Evolutionary conservation across 2,797 vertebrate species (phyloP).

Genomic region (Pipistrellus pygmaeus): DNA sequence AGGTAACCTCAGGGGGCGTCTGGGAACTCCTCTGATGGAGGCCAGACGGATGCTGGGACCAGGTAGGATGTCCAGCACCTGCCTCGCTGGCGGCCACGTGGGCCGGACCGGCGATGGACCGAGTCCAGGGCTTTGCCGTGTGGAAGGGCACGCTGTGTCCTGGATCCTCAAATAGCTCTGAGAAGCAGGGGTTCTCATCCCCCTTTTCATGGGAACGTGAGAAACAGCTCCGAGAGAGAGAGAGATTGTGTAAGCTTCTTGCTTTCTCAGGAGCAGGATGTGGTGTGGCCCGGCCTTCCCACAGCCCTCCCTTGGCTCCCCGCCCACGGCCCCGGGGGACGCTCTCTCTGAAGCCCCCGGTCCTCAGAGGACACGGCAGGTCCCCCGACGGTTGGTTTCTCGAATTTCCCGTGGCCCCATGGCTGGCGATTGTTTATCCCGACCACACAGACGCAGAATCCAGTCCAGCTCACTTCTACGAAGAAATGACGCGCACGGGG

Average conservation of each 20-base stretch:
- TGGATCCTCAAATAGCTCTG: background rate
- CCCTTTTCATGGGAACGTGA: background rate
- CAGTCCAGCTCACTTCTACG: background rate
- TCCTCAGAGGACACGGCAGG: background rate
- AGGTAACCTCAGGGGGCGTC: background rate
- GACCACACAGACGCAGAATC: background rate
- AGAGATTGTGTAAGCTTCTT: background rate
- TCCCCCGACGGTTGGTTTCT: background rate
- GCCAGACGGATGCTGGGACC: background rate
- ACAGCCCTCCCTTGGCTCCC: fast-evolving
- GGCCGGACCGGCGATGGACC: no score
- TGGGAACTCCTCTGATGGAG: background rate
- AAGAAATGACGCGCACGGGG: background rate
- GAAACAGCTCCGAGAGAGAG: background rate
- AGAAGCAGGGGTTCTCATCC: background rate
- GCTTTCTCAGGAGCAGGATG: background rate
- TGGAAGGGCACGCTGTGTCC: background rate
- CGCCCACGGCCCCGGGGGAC: background rate
- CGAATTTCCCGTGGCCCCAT: background rate
- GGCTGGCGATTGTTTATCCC: background rate
- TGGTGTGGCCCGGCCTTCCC: background rate
- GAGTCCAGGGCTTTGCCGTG: background rate
- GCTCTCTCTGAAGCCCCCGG: background rate
- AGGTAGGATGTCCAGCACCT: background rate
- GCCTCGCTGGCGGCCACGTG: background rate